Percentiles rank a stretch among this genome's conserved stretches.
Conservation (phyloP, 2,888 invertebrate species). For the Pristionchus japonicus region DNA sequence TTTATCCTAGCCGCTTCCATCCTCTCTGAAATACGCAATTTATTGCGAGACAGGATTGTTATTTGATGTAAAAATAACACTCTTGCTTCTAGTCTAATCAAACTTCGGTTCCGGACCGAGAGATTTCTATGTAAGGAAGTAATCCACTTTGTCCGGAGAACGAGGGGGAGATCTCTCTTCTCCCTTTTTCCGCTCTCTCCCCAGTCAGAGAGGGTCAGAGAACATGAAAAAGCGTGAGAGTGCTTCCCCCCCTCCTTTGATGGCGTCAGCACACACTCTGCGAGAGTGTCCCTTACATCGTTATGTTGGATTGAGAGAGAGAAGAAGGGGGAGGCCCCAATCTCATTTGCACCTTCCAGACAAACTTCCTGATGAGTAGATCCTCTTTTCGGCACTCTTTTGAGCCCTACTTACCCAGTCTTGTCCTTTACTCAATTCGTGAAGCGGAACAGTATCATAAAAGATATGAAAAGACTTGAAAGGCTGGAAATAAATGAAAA, state of each 20-base stretch:
- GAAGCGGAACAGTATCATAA: neutral
- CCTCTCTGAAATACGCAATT: too few species aligned
- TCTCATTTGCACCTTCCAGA: neutral
- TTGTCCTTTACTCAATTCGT: neutral
- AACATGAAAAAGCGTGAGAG: neutral
- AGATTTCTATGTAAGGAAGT: neutral
- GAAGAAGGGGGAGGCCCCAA: neutral
- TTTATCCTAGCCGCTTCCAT: too few species aligned
- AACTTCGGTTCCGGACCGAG: neutral
- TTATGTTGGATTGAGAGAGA: neutral
- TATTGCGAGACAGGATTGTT: too few species aligned
- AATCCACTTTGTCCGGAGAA: slow-evolving; percentile 20
- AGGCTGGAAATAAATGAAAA: slow-evolving; percentile 27
- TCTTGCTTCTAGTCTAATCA: too few species aligned
- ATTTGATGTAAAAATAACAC: too few species aligned
- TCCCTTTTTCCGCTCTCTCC: too few species aligned
- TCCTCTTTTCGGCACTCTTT: too few species aligned
- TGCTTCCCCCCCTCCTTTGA: neutral
- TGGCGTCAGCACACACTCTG: slow-evolving; percentile 40
- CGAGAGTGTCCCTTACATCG: slow-evolving; percentile 30
- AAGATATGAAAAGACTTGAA: neutral
- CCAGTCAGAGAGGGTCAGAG: neutral
- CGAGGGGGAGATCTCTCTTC: neutral
- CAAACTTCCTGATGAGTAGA: neutral
- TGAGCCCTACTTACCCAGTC: neutral